Evolutionary conservation across 2,888 invertebrate species (phyloP).

Genomic region (Agonopterix arenella): DNA sequence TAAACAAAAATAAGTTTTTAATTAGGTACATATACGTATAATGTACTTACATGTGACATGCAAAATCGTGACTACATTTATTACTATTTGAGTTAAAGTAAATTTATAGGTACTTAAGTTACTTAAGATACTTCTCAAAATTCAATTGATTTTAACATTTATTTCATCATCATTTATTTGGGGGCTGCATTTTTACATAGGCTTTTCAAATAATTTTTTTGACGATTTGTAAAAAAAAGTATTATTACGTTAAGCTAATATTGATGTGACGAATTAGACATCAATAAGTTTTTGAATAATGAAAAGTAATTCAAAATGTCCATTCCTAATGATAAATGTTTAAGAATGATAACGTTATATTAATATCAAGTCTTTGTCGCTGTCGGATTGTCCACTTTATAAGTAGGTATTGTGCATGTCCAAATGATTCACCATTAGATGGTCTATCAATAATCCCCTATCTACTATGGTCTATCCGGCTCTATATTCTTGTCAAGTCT

Average conservation of each 20-base stretch:
- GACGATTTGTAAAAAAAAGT: conserved; percentile 27
- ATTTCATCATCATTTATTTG: no score
- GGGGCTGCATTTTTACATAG: no score
- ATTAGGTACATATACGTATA: no score
- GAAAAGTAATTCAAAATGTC: conserved; percentile 34
- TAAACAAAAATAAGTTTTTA: no score
- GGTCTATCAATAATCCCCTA: conserved; percentile 20
- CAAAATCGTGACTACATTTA: no score
- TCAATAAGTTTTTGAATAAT: conserved; percentile 33
- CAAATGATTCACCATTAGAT: conserved; percentile 39
- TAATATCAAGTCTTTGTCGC: conserved; percentile 34
- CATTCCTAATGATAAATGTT: conserved; percentile 47
- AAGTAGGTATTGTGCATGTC: conserved; percentile 36
- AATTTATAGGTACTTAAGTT: no score
- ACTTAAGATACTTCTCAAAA: no score
- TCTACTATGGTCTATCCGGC: conserved; percentile 25
- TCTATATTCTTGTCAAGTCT: conserved; percentile 20
- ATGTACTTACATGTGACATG: no score
- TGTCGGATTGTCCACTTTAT: conserved; percentile 55
- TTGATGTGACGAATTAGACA: conserved; percentile 36
- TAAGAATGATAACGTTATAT: conserved; percentile 26
- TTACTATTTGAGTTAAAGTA: no score
- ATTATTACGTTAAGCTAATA: conserved; percentile 34
- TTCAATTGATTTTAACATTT: no score
- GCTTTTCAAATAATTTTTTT: conserved; percentile 17